Percentiles rank a stretch among this genome's conserved stretches.
These are phyloP conservation scores for Etheostoma cragini DNA, from an alignment of 2,113 vertebrate genomes.

Conservation along the genomic window DNA sequence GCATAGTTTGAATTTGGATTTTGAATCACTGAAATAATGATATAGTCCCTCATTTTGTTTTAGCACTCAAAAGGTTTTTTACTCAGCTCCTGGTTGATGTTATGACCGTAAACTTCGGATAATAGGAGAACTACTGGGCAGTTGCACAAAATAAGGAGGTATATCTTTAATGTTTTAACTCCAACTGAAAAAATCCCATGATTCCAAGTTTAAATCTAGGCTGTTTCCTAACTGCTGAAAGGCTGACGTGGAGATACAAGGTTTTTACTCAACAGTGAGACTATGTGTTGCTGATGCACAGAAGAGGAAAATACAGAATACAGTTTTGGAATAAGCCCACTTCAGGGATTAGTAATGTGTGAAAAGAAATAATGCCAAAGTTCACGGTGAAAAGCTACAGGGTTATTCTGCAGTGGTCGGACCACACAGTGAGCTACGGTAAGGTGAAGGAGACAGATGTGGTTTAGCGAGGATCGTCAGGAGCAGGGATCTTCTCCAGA, in stretches of 20 bases:
- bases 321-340: neutral
- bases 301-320: neutral
- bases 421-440: slow-evolving; percentile 17
- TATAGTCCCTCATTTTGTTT: neutral
- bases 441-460: neutral
- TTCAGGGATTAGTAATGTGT: neutral
- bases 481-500: slow-evolving; percentile 87
- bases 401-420: neutral
- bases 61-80: neutral
- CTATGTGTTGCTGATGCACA: slow-evolving; percentile 34
- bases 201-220: neutral
- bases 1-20: neutral
- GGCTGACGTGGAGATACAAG: neutral
- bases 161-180: neutral
- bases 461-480: slow-evolving; percentile 82
- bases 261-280: slow-evolving; percentile 32
- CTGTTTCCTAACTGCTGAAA: slow-evolving; percentile 25
- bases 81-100: neutral
- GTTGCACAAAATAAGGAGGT: neutral
- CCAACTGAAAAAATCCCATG: neutral
- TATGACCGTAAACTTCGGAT: neutral
- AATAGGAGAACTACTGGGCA: neutral
- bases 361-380: slow-evolving; percentile 44
- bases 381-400: slow-evolving; percentile 55
- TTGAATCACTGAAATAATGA: neutral